phyloP scores from a whole-genome alignment of 2,888 invertebrate genomes.

The Oxyscelio sp. region DNA sequence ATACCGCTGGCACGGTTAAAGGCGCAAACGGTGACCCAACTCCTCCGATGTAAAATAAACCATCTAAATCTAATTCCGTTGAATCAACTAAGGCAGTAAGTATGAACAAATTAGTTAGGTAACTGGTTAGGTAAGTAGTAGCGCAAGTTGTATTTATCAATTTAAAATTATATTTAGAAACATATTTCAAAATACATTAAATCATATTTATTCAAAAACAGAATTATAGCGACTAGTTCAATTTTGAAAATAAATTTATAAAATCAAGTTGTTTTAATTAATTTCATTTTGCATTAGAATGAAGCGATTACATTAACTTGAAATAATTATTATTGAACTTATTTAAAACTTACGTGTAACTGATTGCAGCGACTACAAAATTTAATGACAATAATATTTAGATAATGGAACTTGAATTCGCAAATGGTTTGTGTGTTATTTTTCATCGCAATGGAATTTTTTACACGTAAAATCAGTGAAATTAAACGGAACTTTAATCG shows the following conservation, averaged over 20 bases:
- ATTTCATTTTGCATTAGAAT: neutral
- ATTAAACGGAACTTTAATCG: slow-evolving; percentile 59
- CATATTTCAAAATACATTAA: no score
- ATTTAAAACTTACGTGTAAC: no score
- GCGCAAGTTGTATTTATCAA: neutral
- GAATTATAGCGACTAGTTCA: no score
- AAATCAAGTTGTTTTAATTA: no score
- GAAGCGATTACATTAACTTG: neutral
- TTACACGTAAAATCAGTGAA: slow-evolving; percentile 36
- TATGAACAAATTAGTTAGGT: slow-evolving; percentile 34
- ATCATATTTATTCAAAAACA: neutral
- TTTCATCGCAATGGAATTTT: slow-evolving; percentile 37
- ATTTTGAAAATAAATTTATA: no score
- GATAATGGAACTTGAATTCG: neutral
- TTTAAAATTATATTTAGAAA: neutral
- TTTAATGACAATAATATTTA: no score
- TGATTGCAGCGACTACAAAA: no score
- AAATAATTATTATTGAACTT: no score
- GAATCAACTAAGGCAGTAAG: slow-evolving; percentile 91
- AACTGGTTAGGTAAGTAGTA: no score
- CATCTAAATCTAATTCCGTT: slow-evolving; percentile 95
- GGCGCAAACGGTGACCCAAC: slow-evolving; percentile 94
- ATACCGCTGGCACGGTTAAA: slow-evolving; percentile 93
- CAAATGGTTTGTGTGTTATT: no score
- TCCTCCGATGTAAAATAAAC: slow-evolving; percentile 96